Base-by-base conservation (phyloP, 2,113 vertebrate species). In the Xiphorhynchus elegans region DNA sequence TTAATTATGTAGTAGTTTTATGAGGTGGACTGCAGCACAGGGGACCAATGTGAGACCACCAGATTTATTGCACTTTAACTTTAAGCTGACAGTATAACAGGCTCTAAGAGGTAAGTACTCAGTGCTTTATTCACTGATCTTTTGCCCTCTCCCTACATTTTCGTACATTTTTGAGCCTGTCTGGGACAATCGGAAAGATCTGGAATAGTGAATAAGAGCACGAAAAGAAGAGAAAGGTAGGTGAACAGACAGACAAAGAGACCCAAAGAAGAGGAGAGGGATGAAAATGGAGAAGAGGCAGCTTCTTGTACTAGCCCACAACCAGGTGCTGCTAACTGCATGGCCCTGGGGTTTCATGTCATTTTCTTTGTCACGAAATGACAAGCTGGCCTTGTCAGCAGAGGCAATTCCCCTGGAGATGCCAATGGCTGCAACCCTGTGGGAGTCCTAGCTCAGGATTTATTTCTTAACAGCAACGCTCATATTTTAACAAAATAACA, bases 1-100 rank as follows among this genome's bases (percentile, higher is more conserved):
- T 98, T 98, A 97, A 98, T 98, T 97, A 98, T 97, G 94, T 98
- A 97, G 97, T 93, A 97, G 97, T 98, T 98, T 98, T 98, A 98
- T 97, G 97, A 98, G 97, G 97, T 97, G 97, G 95, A 93, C 56
- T 93, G 98, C 95, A 95, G 94, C 96, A 56, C 93, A 11, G 69
- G 97, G 94, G 97, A 95, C 96, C 94, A 91, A 94, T 82, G 40
- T 42, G 91, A 97, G 95, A 89, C 90, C 93, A 93, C 77, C 83
- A 96, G 97, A 97, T 98, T 98, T 98, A 98, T 94, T 96, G 95
- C 97, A 68, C 86, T 96, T 96, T 95, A 97, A 96, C 95, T 97
- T 89, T 75, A 94, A 96, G 87, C 78, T 97, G 97, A 98, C 97
- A 98, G 94, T 77, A 79, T 94, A 97, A 97, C 96, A 92, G 96